Conservation (phyloP, 1,140 invertebrate species). For the Listronotus oregonensis region DNA sequence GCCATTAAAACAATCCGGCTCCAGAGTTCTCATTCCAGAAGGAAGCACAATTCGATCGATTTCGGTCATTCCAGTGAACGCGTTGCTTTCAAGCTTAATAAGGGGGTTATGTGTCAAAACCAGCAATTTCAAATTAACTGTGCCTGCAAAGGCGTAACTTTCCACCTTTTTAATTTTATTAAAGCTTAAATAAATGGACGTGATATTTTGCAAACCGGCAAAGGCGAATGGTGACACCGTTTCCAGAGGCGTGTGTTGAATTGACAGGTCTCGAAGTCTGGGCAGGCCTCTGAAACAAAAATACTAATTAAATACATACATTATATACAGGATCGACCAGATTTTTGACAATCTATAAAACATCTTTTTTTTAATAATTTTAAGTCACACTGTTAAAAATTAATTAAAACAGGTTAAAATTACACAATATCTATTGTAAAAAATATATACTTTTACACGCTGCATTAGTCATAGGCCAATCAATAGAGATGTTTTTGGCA, state of each 20-base stretch:
- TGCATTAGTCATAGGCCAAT: too few species aligned
- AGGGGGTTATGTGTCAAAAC: slow-evolving; percentile 78
- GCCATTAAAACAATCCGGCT: slow-evolving; percentile 79
- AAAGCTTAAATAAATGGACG: slow-evolving; percentile 73
- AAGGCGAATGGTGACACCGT: slow-evolving; percentile 79
- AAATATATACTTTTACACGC: too few species aligned
- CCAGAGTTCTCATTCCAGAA: slow-evolving; percentile 73
- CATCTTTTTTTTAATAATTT: too few species aligned
- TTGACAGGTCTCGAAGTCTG: slow-evolving; percentile 74
- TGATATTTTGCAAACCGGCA: slow-evolving; percentile 79
- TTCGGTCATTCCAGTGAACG: slow-evolving; percentile 79
- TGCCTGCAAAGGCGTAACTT: slow-evolving; percentile 80
- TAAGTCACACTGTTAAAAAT: too few species aligned
- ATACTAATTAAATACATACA: too few species aligned
- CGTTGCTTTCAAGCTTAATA: slow-evolving; percentile 71
- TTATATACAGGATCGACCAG: too few species aligned
- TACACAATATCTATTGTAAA: too few species aligned
- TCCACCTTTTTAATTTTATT: slow-evolving; percentile 80
- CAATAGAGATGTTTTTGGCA: too few species aligned
- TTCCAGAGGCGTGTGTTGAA: slow-evolving; percentile 78
- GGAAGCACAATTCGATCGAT: slow-evolving; percentile 77
- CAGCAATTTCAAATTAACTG: slow-evolving; percentile 76
- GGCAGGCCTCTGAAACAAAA: slow-evolving; percentile 65
- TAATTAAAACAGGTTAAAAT: too few species aligned
- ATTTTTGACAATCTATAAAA: too few species aligned